Percentiles rank a stretch among this genome's conserved stretches.
These are phyloP conservation scores for Hydropotes inermis DNA, from an alignment of 2,113 vertebrate species.

Conservation along the genomic window DNA sequence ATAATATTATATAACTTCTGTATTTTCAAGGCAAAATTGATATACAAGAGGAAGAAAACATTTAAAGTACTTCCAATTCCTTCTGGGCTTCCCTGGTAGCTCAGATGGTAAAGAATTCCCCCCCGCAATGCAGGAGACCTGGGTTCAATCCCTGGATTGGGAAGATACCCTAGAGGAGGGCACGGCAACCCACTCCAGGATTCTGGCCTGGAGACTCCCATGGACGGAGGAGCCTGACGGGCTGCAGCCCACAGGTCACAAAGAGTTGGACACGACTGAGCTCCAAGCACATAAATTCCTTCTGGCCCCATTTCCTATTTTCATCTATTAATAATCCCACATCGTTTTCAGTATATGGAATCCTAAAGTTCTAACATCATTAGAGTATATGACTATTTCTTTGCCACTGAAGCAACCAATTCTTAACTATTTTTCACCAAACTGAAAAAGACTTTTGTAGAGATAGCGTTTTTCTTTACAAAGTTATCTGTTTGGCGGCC, in stretches of 20 bases:
- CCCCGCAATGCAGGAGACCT: background rate
- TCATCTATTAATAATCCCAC: background rate
- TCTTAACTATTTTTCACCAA: background rate
- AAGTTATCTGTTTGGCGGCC: constrained; percentile 1
- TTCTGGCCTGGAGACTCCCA: background rate
- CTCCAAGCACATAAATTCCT: background rate
- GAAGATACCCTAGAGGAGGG: background rate
- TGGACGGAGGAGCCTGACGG: background rate
- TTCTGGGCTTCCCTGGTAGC: background rate
- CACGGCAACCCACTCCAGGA: background rate
- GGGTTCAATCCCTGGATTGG: background rate
- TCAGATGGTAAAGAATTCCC: background rate
- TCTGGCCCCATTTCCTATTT: background rate
- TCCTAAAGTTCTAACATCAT: background rate
- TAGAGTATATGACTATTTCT: background rate
- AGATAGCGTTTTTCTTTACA: background rate
- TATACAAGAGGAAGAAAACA: background rate
- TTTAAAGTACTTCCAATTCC: background rate
- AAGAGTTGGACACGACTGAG: background rate
- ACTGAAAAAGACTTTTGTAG: background rate
- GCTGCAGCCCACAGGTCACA: background rate
- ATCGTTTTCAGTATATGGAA: background rate
- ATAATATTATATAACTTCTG: background rate
- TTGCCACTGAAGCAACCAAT: background rate
- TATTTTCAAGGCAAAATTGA: background rate